Conservation (phyloP, 2,113 vertebrate genomes). For the Apistogramma diplotaenia region DNA sequence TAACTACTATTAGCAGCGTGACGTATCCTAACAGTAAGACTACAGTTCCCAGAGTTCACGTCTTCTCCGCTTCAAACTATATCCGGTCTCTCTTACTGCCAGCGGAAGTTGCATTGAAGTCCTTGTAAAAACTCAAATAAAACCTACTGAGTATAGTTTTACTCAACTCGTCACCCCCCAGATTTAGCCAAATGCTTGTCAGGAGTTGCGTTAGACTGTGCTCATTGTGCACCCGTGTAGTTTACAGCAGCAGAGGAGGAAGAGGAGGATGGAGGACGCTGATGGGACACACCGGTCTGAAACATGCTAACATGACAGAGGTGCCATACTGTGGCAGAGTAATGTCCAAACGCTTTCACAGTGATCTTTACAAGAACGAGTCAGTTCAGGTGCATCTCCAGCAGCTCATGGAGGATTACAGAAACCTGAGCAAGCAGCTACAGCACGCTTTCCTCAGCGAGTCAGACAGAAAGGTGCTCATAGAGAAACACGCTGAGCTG, state of each 20-base stretch:
- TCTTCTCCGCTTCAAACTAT: not conserved
- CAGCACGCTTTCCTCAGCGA: conserved; percentile 48
- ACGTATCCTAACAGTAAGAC: not conserved
- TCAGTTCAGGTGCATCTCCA: conserved; percentile 54
- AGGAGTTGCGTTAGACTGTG: conserved; percentile 13
- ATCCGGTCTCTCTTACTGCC: not conserved
- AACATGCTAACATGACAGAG: not conserved
- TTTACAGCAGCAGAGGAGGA: not conserved
- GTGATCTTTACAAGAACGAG: conserved; percentile 18
- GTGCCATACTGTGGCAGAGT: not conserved
- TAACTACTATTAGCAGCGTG: not conserved
- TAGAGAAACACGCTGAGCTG: conserved; percentile 47
- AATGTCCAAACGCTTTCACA: conserved; percentile 14
- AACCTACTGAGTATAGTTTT: not conserved
- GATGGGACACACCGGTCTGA: not conserved
- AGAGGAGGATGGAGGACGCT: conserved; percentile 31
- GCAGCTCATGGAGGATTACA: conserved; percentile 54
- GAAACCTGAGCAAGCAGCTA: conserved; percentile 16
- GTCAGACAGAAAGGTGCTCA: conserved; percentile 49
- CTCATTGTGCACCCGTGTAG: not conserved
- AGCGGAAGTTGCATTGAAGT: too few species aligned
- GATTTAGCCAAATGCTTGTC: conserved; percentile 28
- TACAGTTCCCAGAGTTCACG: conserved; percentile 44
- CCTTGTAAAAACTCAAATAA: not conserved
- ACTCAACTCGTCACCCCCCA: rapidly evolving